Percentiles rank a stretch among this genome's conserved stretches.
phyloP scores from a whole-genome alignment of 2,113 vertebrate species.

The Rhizomys pruinosus region DNA sequence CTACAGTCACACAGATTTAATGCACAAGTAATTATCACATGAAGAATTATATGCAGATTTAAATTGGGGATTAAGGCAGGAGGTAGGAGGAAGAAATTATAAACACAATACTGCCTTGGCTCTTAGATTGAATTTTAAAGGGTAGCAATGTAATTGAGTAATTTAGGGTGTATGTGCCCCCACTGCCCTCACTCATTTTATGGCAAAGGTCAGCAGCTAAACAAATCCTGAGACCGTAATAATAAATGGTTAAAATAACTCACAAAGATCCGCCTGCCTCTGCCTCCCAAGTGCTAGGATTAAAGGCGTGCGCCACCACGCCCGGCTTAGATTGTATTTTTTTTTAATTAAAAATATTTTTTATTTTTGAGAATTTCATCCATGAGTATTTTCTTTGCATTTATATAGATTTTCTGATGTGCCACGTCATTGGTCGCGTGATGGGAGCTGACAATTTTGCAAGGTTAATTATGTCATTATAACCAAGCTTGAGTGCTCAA shows the following conservation, averaged over 20 bases:
- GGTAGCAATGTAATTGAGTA: slow-evolving; percentile 62
- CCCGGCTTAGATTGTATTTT: slow-evolving; percentile 35
- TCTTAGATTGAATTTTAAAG: slow-evolving; percentile 64
- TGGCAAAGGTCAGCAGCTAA: slow-evolving; percentile 21
- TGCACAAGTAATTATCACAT: slow-evolving; percentile 50
- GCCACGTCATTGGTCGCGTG: too few relatives aligned
- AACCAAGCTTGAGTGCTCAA: background rate
- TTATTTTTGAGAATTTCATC: background rate
- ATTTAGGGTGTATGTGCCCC: slow-evolving; percentile 57
- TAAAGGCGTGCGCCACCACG: too few relatives aligned
- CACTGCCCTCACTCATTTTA: slow-evolving; percentile 9
- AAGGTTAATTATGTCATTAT: background rate
- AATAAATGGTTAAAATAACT: slow-evolving; percentile 40
- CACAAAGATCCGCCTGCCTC: too few relatives aligned
- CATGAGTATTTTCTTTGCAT: background rate
- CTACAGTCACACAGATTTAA: slow-evolving; percentile 41
- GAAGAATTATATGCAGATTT: slow-evolving; percentile 60
- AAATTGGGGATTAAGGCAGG: slow-evolving; percentile 48
- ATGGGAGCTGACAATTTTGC: background rate
- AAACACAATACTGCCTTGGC: slow-evolving; percentile 48
- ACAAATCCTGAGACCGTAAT: background rate
- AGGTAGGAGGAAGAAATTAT: slow-evolving; percentile 30
- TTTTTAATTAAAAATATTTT: background rate
- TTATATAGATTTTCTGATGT: background rate
- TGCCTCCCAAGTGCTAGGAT: too few relatives aligned